Evolutionary conservation across 92 coral and sea anemone genomes (phyloP).

Genomic region (Palythoa caribaeorum): DNA sequence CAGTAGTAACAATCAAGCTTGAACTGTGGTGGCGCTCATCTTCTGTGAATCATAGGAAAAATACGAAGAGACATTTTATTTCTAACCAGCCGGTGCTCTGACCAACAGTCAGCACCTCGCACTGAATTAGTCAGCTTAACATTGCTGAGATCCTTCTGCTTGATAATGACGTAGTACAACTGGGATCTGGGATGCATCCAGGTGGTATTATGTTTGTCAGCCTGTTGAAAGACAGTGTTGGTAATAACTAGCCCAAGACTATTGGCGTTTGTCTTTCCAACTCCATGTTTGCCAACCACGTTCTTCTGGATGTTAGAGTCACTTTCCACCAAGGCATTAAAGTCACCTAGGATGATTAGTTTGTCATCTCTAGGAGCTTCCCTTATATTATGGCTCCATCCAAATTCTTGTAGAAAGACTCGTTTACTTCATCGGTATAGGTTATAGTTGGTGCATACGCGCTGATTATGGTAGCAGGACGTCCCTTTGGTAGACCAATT

Average conservation of each 20-base stretch:
- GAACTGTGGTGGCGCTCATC: neutral
- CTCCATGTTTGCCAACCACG: neutral
- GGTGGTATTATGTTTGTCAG: neutral
- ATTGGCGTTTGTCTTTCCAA: constrained; percentile 1
- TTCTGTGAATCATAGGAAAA: constrained; percentile 9
- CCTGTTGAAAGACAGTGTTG: constrained; percentile 11
- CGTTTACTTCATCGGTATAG: neutral
- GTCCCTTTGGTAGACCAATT: neutral
- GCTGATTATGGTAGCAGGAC: constrained; percentile 32
- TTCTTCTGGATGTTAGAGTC: neutral
- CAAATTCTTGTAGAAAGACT: constrained; percentile 13
- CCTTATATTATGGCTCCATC: neutral
- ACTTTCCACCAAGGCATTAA: neutral
- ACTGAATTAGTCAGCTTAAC: constrained; percentile 22
- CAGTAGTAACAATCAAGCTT: too few species aligned
- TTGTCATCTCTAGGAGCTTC: neutral
- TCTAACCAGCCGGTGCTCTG: neutral
- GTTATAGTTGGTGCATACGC: constrained; percentile 28
- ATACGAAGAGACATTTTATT: neutral
- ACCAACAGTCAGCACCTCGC: constrained; percentile 32
- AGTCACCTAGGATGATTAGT: neutral
- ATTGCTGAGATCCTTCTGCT: neutral
- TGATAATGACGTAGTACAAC: constrained; percentile 1
- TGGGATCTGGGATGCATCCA: constrained; percentile 14
- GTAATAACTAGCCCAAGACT: neutral